Evolutionary conservation across 1,140 invertebrate genomes (phyloP), one percentile per base, ranked within the genome.

Genomic region (Maniola jurtina): DNA sequence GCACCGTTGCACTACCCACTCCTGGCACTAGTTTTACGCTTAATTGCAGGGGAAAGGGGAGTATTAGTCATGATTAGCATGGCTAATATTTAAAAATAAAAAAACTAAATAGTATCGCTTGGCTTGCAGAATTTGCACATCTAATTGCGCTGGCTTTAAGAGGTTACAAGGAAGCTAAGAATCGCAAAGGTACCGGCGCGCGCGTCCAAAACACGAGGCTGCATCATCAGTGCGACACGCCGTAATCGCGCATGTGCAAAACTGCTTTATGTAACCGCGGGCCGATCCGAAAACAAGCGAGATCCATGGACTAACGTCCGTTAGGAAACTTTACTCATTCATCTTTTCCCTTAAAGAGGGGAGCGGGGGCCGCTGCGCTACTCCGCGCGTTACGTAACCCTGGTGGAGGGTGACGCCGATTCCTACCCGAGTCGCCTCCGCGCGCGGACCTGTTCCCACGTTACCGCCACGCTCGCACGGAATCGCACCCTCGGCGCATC

Each of bases 251-350:
- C 79, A 81, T 81, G 81, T 80, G 77, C 78, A 58, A 68, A 66
- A 71, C 40, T 56, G 70, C 64, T 82, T 88, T 89, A 89, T 81
- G 73, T 88, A 89, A 88, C 84, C 76, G 70, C 77, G 70, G 76
- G 75, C 72, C 72, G 76, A 80, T 79, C 78, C 70, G 65, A 84
- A 85, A 76, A 76, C 71, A 65, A 76, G 75, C 70, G 79, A 79
- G 84, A 88, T 85, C 83, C 79, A 83, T 84, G 80, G 80, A 79
- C 77, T 83, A 81, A 76, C 78, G 83, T 85, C 83, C 80, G 84
- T 82, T 86, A 84, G 84, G 83, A 88, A 89, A 89, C 83, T 88
- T 89, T 86, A 72, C 84, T 83, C 86, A 89, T 88, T 89, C 85
- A 89, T 89, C 86, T 88, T 87, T 89, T 88, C 86, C 84, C 84